Conservation (phyloP, 2,797 vertebrate species). For the Megalops cyprinoides region DNA sequence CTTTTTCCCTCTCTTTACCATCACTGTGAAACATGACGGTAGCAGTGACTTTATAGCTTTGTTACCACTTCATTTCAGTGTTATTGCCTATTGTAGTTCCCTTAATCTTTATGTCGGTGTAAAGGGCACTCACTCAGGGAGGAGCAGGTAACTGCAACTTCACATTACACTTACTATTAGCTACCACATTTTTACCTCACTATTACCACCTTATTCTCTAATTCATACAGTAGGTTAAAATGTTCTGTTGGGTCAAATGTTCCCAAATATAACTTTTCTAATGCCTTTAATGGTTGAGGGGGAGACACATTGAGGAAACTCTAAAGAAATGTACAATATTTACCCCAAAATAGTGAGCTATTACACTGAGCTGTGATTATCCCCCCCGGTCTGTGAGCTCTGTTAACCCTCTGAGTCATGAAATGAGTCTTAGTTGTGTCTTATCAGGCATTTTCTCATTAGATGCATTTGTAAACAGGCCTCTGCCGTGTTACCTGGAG, state of each 20-base stretch:
- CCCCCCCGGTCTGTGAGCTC: too few relatives aligned
- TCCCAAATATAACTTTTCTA: background rate
- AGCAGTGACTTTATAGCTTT: background rate
- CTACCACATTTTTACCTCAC: too few relatives aligned
- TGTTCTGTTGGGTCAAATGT: background rate
- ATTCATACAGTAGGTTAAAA: too few relatives aligned
- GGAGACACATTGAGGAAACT: background rate
- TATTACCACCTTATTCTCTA: too few relatives aligned
- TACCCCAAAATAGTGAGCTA: background rate
- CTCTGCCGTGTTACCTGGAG: background rate
- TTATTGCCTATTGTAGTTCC: too few relatives aligned
- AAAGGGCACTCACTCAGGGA: too few relatives aligned
- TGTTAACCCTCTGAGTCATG: background rate
- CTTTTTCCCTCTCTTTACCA: background rate
- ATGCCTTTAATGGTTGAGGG: background rate
- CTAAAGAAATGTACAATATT: background rate
- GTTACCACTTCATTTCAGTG: too few relatives aligned
- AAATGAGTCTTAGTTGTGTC: background rate
- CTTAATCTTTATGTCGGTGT: too few relatives aligned
- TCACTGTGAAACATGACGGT: background rate
- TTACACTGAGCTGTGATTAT: background rate
- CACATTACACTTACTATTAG: too few relatives aligned
- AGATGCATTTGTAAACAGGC: background rate
- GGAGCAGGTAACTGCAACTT: too few relatives aligned
- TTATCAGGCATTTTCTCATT: background rate